phyloP scores from a whole-genome alignment of 2,888 invertebrate species.

The Biston stratarius region DNA sequence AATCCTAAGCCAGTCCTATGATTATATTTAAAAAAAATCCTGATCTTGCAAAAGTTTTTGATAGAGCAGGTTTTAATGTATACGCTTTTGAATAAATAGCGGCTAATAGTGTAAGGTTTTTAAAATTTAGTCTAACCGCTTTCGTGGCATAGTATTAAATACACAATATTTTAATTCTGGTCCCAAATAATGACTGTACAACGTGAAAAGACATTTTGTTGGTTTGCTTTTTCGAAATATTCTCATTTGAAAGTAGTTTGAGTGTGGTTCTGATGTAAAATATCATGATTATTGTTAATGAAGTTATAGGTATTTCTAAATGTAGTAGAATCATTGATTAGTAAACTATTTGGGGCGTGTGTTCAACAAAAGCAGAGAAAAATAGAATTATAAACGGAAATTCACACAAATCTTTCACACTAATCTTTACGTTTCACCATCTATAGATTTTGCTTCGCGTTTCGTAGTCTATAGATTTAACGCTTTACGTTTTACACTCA shows the following conservation, averaged over 20 bases:
- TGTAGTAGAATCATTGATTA: not conserved
- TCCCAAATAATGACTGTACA: constrained; percentile 30
- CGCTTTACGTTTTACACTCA: too few species aligned
- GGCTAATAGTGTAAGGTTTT: constrained; percentile 32
- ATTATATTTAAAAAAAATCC: constrained; percentile 41
- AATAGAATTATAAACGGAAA: not conserved
- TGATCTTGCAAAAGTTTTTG: constrained; percentile 54
- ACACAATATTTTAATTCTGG: constrained; percentile 19
- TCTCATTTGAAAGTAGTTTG: constrained; percentile 7
- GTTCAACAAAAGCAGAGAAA: not conserved
- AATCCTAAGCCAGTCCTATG: constrained; percentile 64
- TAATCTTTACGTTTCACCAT: too few species aligned
- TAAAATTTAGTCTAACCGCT: constrained; percentile 34
- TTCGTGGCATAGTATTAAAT: constrained; percentile 16
- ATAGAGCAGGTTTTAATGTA: constrained; percentile 58
- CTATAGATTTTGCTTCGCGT: too few species aligned
- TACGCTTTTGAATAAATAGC: constrained; percentile 55
- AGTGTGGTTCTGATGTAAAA: constrained; percentile 1
- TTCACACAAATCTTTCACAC: too few species aligned
- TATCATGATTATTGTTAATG: not conserved
- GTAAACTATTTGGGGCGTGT: not conserved
- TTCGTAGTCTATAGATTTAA: too few species aligned
- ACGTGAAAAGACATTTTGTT: constrained; percentile 34
- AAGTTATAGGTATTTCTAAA: not conserved
- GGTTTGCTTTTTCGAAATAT: constrained; percentile 16